Evolutionary conservation across 30 jellyfish, hydroid and myxozoan species (phyloP).

Genomic region (Aurelia sp.): DNA sequence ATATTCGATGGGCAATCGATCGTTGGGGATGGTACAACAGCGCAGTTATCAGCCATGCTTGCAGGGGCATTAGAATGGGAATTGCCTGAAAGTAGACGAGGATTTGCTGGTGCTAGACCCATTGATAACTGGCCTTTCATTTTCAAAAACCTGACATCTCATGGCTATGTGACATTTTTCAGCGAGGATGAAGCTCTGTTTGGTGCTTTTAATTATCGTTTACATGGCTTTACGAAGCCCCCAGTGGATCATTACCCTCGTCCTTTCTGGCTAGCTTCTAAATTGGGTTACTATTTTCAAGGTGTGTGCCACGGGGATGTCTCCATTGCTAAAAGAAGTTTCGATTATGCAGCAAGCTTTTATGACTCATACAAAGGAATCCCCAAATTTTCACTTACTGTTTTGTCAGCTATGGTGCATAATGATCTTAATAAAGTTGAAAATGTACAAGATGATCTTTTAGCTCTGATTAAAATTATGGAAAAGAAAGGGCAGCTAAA

Average conservation of each 20-base stretch:
- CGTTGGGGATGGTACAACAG: constrained; percentile 96
- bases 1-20: constrained; percentile 73
- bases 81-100: constrained; percentile 81
- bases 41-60: constrained; percentile 75
- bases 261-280: constrained; percentile 75
- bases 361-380: constrained; percentile 40
- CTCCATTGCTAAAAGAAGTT: constrained; percentile 29
- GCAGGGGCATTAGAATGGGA: constrained; percentile 74
- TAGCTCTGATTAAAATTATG: constrained; percentile 21
- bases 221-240: constrained; percentile 69
- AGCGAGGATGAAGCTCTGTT: constrained; percentile 70
- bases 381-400: constrained; percentile 44
- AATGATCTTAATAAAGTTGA: constrained; percentile 33
- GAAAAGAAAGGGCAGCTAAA: constrained; percentile 23
- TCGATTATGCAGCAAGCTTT: constrained; percentile 47
- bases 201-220: constrained; percentile 67
- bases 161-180: constrained; percentile 74
- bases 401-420: constrained; percentile 62
- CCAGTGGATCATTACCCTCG: constrained; percentile 77
- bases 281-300: constrained; percentile 3
- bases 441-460: constrained; percentile 45
- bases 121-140: constrained; percentile 85
- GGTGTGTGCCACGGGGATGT: constrained; percentile 53
- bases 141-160: constrained; percentile 24
- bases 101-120: constrained; percentile 48